Percentiles rank a stretch among this genome's conserved stretches.
Conservation (phyloP, 2,113 vertebrate species). For the Melanerpes aurifrons region DNA sequence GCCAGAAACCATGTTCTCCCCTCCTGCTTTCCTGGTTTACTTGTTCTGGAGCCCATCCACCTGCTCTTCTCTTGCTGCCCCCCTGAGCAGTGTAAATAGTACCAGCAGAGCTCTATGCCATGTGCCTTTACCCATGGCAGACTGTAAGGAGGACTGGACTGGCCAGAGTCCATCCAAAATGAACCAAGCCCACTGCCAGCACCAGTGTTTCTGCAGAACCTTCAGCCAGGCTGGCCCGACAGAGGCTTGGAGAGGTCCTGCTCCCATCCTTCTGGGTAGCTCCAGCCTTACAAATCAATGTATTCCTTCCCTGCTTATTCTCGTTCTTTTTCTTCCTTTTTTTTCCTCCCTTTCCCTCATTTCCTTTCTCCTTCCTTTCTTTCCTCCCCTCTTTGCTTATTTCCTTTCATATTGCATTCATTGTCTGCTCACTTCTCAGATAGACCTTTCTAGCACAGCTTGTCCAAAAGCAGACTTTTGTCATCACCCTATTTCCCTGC, state of each 20-base stretch:
- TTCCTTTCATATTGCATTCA: background rate
- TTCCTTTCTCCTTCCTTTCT: background rate
- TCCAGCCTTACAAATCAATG: background rate
- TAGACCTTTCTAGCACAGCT: background rate
- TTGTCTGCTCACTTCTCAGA: background rate
- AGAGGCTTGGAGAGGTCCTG: background rate
- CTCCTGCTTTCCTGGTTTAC: background rate
- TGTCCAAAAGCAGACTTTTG: background rate
- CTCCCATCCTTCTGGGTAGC: background rate
- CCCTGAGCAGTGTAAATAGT: fast-evolving
- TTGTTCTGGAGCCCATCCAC: background rate
- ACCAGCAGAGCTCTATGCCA: fast-evolving
- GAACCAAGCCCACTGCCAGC: background rate
- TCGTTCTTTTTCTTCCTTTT: background rate
- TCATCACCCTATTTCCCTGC: background rate
- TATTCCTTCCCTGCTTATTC: background rate
- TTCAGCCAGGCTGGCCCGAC: background rate
- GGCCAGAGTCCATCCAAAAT: background rate
- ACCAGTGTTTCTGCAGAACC: background rate
- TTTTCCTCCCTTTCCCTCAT: background rate
- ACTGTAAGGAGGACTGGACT: background rate
- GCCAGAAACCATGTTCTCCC: background rate
- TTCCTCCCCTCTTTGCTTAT: background rate
- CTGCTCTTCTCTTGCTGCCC: background rate
- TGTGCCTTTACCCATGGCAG: fast-evolving